These are phyloP conservation scores for Telmatochromis bifrenatus DNA, from an alignment of 2,113 vertebrate species.

Conservation along the genomic window DNA sequence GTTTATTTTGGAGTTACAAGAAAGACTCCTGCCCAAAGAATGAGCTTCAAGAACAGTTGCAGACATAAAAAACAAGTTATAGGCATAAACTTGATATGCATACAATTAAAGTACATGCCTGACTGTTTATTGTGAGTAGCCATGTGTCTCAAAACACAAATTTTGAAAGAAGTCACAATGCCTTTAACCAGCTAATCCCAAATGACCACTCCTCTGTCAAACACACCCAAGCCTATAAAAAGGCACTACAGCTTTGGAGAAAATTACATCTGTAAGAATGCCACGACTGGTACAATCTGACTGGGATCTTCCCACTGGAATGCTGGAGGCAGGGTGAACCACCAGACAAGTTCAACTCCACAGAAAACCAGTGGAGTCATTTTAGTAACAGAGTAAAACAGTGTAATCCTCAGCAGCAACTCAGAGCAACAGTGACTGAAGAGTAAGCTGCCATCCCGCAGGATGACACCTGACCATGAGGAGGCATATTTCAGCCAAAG, in stretches of 20 bases:
- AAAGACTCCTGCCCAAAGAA: neutral
- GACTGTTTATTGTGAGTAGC: neutral
- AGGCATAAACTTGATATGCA: rapidly evolving
- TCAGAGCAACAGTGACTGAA: neutral
- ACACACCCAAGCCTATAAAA: neutral
- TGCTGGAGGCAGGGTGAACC: neutral
- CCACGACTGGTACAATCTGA: neutral
- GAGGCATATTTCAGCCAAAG: neutral
- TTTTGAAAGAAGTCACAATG: neutral
- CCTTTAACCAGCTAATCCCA: neutral
- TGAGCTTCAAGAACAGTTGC: neutral
- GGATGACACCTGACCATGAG: neutral
- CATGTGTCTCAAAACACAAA: neutral
- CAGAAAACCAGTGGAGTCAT: neutral
- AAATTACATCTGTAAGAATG: neutral
- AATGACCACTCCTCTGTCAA: neutral
- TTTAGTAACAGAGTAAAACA: neutral
- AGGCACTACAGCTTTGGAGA: neutral
- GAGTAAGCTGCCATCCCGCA: neutral
- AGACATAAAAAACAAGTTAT: neutral
- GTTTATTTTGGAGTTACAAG: neutral
- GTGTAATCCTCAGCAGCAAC: neutral
- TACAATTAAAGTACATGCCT: neutral
- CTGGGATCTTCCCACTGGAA: neutral
- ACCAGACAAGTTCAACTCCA: neutral